phyloP scores from a whole-genome alignment of 2,888 invertebrate species.

The Bellardia bayeri region DNA sequence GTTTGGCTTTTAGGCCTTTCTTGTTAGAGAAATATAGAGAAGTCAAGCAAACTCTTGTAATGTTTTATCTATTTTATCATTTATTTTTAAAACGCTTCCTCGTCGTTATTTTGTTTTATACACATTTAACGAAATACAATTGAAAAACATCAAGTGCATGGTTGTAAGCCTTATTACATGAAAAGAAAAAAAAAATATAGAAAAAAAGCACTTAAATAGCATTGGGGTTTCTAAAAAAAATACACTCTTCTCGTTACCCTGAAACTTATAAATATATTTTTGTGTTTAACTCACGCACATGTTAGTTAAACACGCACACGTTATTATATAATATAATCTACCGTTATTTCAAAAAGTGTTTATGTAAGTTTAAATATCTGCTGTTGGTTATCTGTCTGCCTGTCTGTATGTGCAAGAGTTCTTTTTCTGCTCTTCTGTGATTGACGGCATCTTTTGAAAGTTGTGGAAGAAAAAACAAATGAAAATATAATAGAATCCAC shows the following conservation, averaged over 20 bases:
- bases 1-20: slow-evolving; percentile 29
- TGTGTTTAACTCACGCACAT: slow-evolving; percentile 15
- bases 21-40: not conserved
- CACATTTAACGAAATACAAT: slow-evolving; percentile 39
- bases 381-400: not conserved
- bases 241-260: not conserved
- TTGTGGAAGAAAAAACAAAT: slow-evolving; percentile 4
- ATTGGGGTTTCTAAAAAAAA: not conserved
- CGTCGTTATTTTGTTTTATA: not conserved
- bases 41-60: not conserved
- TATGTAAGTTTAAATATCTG: slow-evolving; percentile 15
- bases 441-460: slow-evolving; percentile 52
- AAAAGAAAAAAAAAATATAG: no score
- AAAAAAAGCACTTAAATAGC: slow-evolving; percentile 3
- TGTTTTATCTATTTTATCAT: slow-evolving; percentile 19
- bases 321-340: not conserved
- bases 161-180: not conserved
- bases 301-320: slow-evolving; percentile 2
- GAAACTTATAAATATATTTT: slow-evolving; percentile 1
- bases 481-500: slow-evolving; percentile 32
- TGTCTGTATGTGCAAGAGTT: not conserved
- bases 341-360: not conserved
- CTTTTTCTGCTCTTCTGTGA: slow-evolving; percentile 28
- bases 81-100: not conserved
- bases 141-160: slow-evolving; percentile 46